Evolutionary conservation across 2,113 vertebrate genomes (phyloP), one percentile per base, ranked within the genome.

Genomic region (Nerophis ophidion): DNA sequence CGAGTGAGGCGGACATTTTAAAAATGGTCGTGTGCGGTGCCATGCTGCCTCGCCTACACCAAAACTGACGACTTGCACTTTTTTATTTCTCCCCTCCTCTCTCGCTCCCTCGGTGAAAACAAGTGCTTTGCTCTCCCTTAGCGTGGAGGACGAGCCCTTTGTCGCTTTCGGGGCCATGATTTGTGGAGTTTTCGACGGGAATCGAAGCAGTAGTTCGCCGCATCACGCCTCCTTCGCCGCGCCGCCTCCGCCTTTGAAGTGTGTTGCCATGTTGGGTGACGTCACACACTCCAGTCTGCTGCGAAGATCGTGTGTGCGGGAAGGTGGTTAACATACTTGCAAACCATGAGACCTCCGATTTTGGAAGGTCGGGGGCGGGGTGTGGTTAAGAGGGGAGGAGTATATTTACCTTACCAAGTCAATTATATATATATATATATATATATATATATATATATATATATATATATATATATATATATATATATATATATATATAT

Each of bases 261-360:
- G 77, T 84, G 83, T 87, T 88, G 85, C 87, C 84, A 88, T 88
- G 87, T 87, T 84, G 81, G 61, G 76, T 81, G 81, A 71, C 87
- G 85, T 86, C 87, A 88, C 85, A 79, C 72, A 82, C 83, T 82
- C 82, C 85, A 84, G 75, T 82, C 71, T 84, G 79, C 80, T 77
- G 83, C 83, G 67, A 67, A 87, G 85, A 85, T 87, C 83, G 76
- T 79, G 14, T 80, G 40, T 5, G 4, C 7, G 7, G 2, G 16
- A 66, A 65, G 72, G 80, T 81, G 40, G 63, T 66, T 0, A n/a
- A n/a, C n/a, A n/a, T n/a, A n/a, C n/a, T n/a, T n/a, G n/a, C n/a
- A n/a, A n/a, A n/a, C n/a, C n/a, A n/a, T n/a, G n/a, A n/a, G n/a
- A n/a, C n/a, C n/a, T n/a, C n/a, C n/a, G n/a, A n/a, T n/a, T n/a